Evolutionary conservation across 1,140 invertebrate species (phyloP).

Genomic region (Euwallacea similis): DNA sequence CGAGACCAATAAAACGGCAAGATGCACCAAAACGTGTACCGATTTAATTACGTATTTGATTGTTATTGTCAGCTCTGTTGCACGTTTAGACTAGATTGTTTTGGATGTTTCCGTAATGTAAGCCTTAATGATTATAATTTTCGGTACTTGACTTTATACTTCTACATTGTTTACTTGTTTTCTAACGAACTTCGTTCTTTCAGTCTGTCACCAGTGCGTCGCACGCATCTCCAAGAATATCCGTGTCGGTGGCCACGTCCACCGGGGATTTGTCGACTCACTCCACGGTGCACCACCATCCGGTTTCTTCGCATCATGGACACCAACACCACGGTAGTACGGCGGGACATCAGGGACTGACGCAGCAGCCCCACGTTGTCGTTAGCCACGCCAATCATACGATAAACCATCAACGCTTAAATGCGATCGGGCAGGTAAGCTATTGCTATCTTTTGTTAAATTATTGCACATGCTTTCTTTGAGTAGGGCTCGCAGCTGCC

Average conservation of each 20-base stretch:
- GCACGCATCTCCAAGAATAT: constrained; percentile 35
- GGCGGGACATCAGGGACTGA: constrained; percentile 3
- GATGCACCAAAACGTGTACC: neutral
- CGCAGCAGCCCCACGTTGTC: constrained; percentile 3
- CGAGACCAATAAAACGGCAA: neutral
- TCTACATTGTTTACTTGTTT: neutral
- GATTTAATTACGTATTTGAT: neutral
- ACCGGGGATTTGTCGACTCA: constrained; percentile 22
- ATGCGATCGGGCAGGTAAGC: constrained; percentile 26
- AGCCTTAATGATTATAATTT: too few relatives aligned
- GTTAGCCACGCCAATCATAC: constrained; percentile 32
- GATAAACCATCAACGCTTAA: constrained; percentile 30
- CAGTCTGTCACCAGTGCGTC: constrained; percentile 36
- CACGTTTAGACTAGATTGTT: too few relatives aligned
- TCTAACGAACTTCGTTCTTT: constrained; percentile 10
- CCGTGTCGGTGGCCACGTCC: constrained; percentile 37
- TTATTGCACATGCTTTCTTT: neutral
- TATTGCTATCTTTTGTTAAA: neutral
- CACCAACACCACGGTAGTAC: constrained; percentile 25
- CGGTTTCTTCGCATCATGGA: constrained; percentile 21
- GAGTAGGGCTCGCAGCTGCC: constrained; percentile 26
- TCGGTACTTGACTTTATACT: too few relatives aligned
- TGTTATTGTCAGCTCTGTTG: too few relatives aligned
- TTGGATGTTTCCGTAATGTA: too few relatives aligned
- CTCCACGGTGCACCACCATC: constrained; percentile 32